phyloP scores from a whole-genome alignment of 1,140 invertebrate species.

The Antheraea mylitta region DNA sequence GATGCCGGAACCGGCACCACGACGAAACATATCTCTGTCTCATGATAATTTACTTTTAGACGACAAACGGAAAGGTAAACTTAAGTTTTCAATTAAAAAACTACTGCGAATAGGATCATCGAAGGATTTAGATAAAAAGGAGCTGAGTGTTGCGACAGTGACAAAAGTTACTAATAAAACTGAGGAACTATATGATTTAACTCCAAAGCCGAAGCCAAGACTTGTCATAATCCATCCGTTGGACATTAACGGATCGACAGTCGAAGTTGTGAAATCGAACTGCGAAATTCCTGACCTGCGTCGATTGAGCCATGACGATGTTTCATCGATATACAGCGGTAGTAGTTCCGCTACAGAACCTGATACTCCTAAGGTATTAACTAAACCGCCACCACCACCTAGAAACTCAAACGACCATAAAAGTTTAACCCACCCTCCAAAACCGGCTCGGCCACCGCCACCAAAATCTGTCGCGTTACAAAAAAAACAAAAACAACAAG shows the following conservation, averaged over 20 bases:
- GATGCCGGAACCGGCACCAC: slow-evolving; percentile 82
- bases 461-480: slow-evolving; percentile 83
- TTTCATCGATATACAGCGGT: slow-evolving; percentile 75
- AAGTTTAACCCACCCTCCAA: slow-evolving; percentile 74
- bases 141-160: slow-evolving; percentile 60
- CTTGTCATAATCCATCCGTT: slow-evolving; percentile 93
- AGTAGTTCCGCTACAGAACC: slow-evolving; percentile 70
- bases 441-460: slow-evolving; percentile 84
- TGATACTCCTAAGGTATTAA: slow-evolving; percentile 57
- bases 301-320: slow-evolving; percentile 68
- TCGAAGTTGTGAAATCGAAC: slow-evolving; percentile 86
- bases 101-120: slow-evolving; percentile 87
- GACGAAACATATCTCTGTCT: slow-evolving; percentile 84
- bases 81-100: slow-evolving; percentile 90
- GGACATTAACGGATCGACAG: slow-evolving; percentile 88
- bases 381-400: slow-evolving; percentile 77
- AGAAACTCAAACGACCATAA: slow-evolving; percentile 78
- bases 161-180: slow-evolving; percentile 57
- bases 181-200: slow-evolving; percentile 80
- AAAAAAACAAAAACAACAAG: slow-evolving; percentile 81
- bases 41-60: slow-evolving; percentile 84
- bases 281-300: slow-evolving; percentile 71
- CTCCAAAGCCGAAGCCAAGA: slow-evolving; percentile 82
- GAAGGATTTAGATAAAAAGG: slow-evolving; percentile 82
- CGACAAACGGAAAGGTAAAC: slow-evolving; percentile 85